Base-by-base conservation (phyloP, 2,797 vertebrate species). In the Buphagus erythrorhynchus region DNA sequence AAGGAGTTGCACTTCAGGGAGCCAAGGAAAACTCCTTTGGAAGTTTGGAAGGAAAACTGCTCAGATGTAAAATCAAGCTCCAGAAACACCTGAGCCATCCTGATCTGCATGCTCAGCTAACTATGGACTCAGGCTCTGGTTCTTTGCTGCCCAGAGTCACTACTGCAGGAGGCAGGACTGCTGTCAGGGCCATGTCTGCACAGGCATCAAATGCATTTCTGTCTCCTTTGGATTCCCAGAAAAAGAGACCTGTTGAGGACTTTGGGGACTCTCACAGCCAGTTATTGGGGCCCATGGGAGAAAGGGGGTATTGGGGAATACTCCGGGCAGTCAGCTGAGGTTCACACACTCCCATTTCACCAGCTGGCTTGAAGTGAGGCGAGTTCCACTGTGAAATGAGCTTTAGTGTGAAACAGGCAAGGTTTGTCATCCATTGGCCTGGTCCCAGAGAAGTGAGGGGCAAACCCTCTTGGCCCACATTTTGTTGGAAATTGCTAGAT, bases 251-350 rank as follows among this genome's bases (percentile, higher is more conserved):
- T 13, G 3, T 57, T 63, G 61, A 69, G 36, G 20, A 16, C 43
- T 35, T 36, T 20, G 16, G 10, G 29, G 8, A 13, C 17, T 90
- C 55, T 82, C 61, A 55, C 31, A 46, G 33, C 13, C 6, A 5
- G 40, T 18, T 58, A 3, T 14, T 51, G 26, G 15, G 26, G n/a
- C 26, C 17, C 0, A 0, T 5, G 0, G 12, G 31, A 84, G 42
- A 83, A 67, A 67, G 38, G 21, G 42, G 4, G 6, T 73, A 10
- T 4, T 26, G n/a, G 21, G 51, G 65, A 69, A 16, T 33, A 42
- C 11, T 19, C 48, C 0, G 0, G 38, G 19, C 45, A 42, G 21
- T 46, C 12, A 3, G 46, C 79, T 86, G 88, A 91, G 52, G 29
- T 86, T 91, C 80, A 69, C 61, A 20, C 49, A 38, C 3, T 77